Evolutionary conservation across 1,140 invertebrate species (phyloP), one percentile per base, ranked within the genome.

Genomic region (Drosophila nannoptera): DNA sequence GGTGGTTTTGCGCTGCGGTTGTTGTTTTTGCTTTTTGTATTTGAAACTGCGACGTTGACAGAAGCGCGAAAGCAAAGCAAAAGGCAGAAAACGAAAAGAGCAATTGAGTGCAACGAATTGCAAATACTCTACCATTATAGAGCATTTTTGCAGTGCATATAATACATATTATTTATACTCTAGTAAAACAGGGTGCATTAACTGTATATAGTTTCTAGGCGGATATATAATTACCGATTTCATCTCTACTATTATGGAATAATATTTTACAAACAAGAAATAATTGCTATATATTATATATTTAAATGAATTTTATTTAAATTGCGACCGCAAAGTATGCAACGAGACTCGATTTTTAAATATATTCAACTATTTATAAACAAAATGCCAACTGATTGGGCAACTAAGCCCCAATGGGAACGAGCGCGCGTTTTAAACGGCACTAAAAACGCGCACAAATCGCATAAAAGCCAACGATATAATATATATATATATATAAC

Each of bases 31-130:
- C 59, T 60, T 46, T 67, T 58, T n/a, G 61, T 8, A 12, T 43
- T 42, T 69, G 73, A 32, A 76, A 69, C 58, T 73, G 81, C 80
- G 81, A 73, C 75, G 80, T 82, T 82, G 78, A 83, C 75, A 84
- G 78, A 83, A 82, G 45, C 45, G 64, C 22, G 78, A 73, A 62
- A 67, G 75, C 45, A 64, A 77, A 78, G 71, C 45, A 60, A 59
- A 22, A 52, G 50, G 16, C 42, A 64, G 33, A 22, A 48, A 22
- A 11, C 31, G 31, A 12, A 60, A 52, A 45, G 29, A 8, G 33
- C n/a, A 64, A 35, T 62, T 55, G 40, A 36, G 16, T 61, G 48
- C 52, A 12, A 56, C 32, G 14, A 5, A 31, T 4, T 31, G 9
- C 12, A 36, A 36, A 43, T 36, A 12, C 31, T n/a, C 12, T 64